Base-by-base conservation (phyloP, 2,113 vertebrate species). In the Corapipo altera region DNA sequence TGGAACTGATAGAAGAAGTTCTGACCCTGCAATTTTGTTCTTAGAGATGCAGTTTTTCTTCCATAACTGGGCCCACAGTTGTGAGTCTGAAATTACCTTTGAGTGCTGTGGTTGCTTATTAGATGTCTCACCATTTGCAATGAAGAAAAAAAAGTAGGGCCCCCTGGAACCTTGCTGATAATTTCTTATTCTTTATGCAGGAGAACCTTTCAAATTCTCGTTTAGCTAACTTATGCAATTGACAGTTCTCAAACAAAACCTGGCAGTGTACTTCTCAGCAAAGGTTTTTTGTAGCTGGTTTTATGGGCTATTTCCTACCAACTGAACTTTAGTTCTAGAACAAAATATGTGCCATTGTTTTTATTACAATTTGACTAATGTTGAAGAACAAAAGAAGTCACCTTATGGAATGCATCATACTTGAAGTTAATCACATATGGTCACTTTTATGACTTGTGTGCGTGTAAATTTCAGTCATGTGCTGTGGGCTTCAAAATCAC, bases 191-290 rank as follows among this genome's bases (percentile, higher is more conserved):
- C 86, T 93, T 85, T 33, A 48, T 88, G 72, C 78, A 90, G 82
- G 79, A 90, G 62, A 95, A 89, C 59, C 89, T 59, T 65, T 89
- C 66, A 96, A 80, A 96, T 95, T 95, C 88, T 96, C 55, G 52
- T 97, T 95, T 96, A 8, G 9, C 54, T 97, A 84, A 90, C 95
- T 77, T 92, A 16, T 81, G 87, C 61, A 72, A 88, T 84, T 88
- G 93, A 75, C 95, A 96, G 87, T 96, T 97, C 85, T 95, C 87
- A 88, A 73, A 62, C 82, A 58, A 94, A 95, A 76, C 65, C 91
- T 82, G 89, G 27, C 66, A 85, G 52, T 94, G 35, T 94, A n/a
- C 89, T 95, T 92, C 54, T 96, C 59, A 87, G 82, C 57, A 85
- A 94, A 94, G 86, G 85, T 94, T 96, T 88, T 88, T 96, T 94